phyloP scores from a whole-genome alignment of 2,797 vertebrate species.

The Pseudomugil gertrudae region DNA sequence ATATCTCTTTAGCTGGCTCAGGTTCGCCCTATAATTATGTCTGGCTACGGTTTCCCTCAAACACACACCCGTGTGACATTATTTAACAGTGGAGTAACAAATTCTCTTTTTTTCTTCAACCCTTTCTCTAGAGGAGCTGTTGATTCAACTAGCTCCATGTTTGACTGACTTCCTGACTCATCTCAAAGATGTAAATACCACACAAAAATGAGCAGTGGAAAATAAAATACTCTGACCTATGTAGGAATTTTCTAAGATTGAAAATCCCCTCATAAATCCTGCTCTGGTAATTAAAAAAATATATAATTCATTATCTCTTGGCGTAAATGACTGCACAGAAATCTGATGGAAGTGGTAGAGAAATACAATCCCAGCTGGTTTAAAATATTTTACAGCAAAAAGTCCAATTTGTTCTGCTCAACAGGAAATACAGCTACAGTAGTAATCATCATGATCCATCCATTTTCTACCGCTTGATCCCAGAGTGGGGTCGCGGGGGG shows the following conservation, averaged over 20 bases:
- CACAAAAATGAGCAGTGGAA: not conserved
- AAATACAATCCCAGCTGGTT: not conserved
- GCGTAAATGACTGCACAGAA: not conserved
- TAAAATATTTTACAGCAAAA: constrained; percentile 4
- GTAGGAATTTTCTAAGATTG: not conserved
- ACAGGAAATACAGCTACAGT: constrained; percentile 20
- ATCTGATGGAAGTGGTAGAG: not conserved
- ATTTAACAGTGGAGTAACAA: constrained; percentile 39
- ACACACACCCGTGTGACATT: constrained; percentile 35
- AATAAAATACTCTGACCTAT: not conserved
- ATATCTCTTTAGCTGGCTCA: constrained; percentile 2
- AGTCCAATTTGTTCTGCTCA: constrained; percentile 9
- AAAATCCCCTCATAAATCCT: not conserved
- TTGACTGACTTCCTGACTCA: constrained; percentile 19
- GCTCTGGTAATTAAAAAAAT: not conserved
- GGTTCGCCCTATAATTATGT: constrained; percentile 21
- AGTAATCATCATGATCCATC: too few relatives aligned
- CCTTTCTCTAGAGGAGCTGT: constrained; percentile 2
- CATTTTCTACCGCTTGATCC: too few relatives aligned
- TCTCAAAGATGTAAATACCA: constrained; percentile 17
- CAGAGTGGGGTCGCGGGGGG: too few relatives aligned
- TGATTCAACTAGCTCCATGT: constrained; percentile 23
- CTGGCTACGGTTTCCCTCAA: constrained; percentile 14
- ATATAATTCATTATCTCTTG: not conserved
- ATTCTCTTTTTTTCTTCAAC: constrained; percentile 17